Evolutionary conservation across 2,888 invertebrate species (phyloP).

Genomic region (Tinea trinotella): DNA sequence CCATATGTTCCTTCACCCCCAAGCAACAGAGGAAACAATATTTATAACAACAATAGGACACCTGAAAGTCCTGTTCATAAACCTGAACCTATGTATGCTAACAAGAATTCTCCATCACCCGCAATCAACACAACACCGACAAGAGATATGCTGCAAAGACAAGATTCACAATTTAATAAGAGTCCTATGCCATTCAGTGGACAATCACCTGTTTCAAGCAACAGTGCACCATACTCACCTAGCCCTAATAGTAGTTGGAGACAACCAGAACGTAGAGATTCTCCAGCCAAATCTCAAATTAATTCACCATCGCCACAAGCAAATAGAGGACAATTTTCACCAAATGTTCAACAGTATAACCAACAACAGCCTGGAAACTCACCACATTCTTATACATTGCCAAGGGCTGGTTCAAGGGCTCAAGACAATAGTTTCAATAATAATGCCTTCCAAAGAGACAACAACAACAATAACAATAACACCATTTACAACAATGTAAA

Average conservation of each 20-base stretch:
- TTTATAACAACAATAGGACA: conserved; percentile 39
- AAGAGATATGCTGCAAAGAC: conserved; percentile 54
- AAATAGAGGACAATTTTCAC: conserved; percentile 45
- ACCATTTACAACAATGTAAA: conserved; percentile 37
- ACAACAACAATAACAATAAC: conserved; percentile 36
- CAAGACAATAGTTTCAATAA: conserved; percentile 37
- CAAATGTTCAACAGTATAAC: conserved; percentile 26
- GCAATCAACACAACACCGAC: conserved; percentile 46
- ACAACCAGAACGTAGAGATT: conserved; percentile 59
- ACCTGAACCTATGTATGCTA: conserved; percentile 63
- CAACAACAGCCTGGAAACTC: conserved; percentile 38
- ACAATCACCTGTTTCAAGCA: conserved; percentile 45
- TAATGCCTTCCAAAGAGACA: background rate
- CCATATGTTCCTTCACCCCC: conserved; percentile 44
- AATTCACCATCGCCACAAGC: conserved; percentile 39
- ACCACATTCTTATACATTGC: conserved; percentile 50
- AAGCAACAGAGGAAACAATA: conserved; percentile 38
- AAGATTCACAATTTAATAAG: conserved; percentile 67
- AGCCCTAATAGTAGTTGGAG: conserved; percentile 62
- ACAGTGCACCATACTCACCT: conserved; percentile 48
- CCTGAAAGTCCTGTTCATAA: conserved; percentile 62
- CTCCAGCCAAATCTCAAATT: conserved; percentile 39
- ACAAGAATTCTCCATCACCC: conserved; percentile 49
- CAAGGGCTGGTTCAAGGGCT: conserved; percentile 45
- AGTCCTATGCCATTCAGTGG: conserved; percentile 60